Conservation (phyloP, 2,113 vertebrate genomes). For the Cephalopterus ornatus region DNA sequence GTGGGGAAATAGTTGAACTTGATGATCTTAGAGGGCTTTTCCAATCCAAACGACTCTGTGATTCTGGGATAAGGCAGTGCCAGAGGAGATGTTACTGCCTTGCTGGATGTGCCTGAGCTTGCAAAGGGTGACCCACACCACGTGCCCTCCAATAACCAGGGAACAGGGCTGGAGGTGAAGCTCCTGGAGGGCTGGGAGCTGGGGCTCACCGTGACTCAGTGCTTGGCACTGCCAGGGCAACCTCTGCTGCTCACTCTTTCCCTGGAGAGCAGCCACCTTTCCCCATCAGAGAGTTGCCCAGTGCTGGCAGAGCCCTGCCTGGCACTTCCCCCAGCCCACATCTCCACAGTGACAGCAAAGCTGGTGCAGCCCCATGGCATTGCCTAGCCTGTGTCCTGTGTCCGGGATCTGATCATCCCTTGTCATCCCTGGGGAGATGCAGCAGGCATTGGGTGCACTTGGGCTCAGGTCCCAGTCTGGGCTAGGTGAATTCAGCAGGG, state of each 20-base stretch:
- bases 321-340: neutral
- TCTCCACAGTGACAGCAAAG: neutral
- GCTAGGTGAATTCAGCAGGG: rapidly evolving
- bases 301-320: neutral
- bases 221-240: neutral
- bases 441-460: rapidly evolving
- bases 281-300: neutral
- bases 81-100: neutral
- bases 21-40: neutral
- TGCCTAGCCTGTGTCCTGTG: rapidly evolving
- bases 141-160: neutral
- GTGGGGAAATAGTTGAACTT: neutral
- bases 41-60: neutral
- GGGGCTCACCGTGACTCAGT: neutral
- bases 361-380: rapidly evolving
- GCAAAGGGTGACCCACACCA: neutral
- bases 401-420: neutral
- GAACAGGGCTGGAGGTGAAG: neutral
- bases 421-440: neutral
- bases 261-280: neutral
- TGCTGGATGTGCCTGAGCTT: neutral
- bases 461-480: neutral
- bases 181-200: neutral
- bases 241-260: neutral
- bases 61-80: neutral